Conservation (phyloP, 2,797 vertebrate species). For the Thamnophis elegans region DNA sequence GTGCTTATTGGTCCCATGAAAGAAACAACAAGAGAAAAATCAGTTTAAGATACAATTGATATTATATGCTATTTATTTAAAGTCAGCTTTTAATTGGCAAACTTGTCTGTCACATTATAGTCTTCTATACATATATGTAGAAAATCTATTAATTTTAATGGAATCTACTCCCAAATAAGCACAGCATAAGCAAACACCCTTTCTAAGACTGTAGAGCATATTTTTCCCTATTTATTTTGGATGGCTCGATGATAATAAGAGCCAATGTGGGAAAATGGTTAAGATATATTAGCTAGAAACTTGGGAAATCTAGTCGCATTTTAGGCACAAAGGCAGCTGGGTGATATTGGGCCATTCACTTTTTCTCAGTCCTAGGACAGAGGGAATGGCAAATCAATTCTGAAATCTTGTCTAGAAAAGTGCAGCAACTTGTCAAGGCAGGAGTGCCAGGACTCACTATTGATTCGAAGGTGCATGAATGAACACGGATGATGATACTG, state of each 20-base stretch:
- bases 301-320: neutral
- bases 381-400: neutral
- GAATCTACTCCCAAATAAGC: neutral
- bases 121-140: neutral
- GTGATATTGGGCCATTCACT: neutral
- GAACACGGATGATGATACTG: neutral
- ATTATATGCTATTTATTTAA: neutral
- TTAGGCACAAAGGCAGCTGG: neutral
- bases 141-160: neutral
- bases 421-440: neutral
- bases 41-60: neutral
- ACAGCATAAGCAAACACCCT: neutral
- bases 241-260: neutral
- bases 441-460: neutral
- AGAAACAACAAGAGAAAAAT: neutral
- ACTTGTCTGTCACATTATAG: neutral
- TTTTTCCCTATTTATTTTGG: neutral
- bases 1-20: constrained; percentile 1
- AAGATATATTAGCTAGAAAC: neutral
- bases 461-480: neutral
- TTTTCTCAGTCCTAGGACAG: neutral
- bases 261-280: neutral
- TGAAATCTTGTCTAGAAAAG: neutral
- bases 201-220: neutral
- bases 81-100: neutral